Percentiles rank a stretch among this genome's conserved stretches.
Evolutionary conservation across 2,113 vertebrate species (phyloP).

Genomic region (Phalacrocorax brasilianus): DNA sequence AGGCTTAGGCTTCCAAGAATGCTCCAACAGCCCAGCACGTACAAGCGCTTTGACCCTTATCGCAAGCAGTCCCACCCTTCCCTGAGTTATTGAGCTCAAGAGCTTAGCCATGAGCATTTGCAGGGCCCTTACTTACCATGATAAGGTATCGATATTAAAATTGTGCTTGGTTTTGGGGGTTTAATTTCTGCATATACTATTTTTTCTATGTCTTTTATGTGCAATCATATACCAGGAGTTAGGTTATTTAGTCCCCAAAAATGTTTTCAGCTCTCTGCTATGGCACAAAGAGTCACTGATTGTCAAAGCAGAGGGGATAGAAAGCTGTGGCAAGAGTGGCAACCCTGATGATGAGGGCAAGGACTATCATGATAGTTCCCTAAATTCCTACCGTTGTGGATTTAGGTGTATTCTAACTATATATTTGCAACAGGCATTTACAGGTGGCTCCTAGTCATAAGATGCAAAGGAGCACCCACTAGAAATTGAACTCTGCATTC

Average conservation of each 20-base stretch:
- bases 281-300: neutral
- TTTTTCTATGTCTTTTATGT: neutral
- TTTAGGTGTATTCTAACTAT: neutral
- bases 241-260: neutral
- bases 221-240: neutral
- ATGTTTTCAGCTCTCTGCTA: neutral
- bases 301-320: neutral
- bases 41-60: neutral
- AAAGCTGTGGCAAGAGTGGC: neutral
- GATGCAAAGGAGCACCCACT: neutral
- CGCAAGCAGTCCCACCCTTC: neutral
- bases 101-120: neutral
- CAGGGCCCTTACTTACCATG: neutral
- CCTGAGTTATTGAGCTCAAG: neutral
- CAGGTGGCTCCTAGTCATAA: neutral
- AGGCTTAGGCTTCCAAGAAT: neutral
- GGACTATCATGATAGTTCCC: neutral
- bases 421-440: neutral
- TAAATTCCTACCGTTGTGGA: neutral
- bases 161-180: neutral
- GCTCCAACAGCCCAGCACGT: neutral
- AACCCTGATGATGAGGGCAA: neutral
- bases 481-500: neutral
- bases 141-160: neutral
- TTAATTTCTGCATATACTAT: neutral